A percentile compares a stretch with the other conserved stretches of the same genome.
Conservation (phyloP, 2,888 invertebrate species). For the Spodoptera littoralis region DNA sequence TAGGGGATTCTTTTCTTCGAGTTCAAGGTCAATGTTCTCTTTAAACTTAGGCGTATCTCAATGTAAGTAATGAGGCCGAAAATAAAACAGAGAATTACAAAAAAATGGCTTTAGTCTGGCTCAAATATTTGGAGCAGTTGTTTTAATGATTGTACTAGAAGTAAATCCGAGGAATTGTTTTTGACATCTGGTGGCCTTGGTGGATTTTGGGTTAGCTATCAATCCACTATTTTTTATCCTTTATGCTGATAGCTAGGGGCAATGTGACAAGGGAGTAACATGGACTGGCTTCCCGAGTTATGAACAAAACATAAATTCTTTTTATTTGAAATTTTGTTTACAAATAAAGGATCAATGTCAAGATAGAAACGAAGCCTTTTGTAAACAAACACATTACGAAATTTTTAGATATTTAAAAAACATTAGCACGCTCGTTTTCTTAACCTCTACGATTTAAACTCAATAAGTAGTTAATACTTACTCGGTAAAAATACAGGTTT, state of each 20-base stretch:
- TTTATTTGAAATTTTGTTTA: slow-evolving; percentile 28
- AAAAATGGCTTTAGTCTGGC: slow-evolving; percentile 9
- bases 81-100: slow-evolving; percentile 37
- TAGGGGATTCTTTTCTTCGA: slow-evolving; percentile 9
- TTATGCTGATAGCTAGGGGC: slow-evolving; percentile 51
- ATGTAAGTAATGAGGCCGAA: slow-evolving; percentile 11
- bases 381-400: too few relatives aligned
- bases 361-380: too few relatives aligned
- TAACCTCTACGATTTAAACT: too few relatives aligned
- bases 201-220: slow-evolving; percentile 48
- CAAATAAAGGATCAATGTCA: not conserved
- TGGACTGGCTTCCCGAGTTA: slow-evolving; percentile 39
- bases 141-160: slow-evolving; percentile 31
- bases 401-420: too few relatives aligned
- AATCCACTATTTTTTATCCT: slow-evolving; percentile 35
- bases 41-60: slow-evolving; percentile 21
- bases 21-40: slow-evolving; percentile 23
- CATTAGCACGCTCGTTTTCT: too few relatives aligned
- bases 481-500: too few relatives aligned
- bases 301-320: slow-evolving; percentile 52
- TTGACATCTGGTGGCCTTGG: slow-evolving; percentile 34
- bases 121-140: slow-evolving; percentile 30
- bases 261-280: slow-evolving; percentile 50
- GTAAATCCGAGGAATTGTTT: slow-evolving; percentile 33
- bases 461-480: too few relatives aligned